A percentile compares a stretch with the other conserved stretches of the same genome.
Evolutionary conservation across 1,140 invertebrate species (phyloP).

Genomic region (Zelostemma sp.): DNA sequence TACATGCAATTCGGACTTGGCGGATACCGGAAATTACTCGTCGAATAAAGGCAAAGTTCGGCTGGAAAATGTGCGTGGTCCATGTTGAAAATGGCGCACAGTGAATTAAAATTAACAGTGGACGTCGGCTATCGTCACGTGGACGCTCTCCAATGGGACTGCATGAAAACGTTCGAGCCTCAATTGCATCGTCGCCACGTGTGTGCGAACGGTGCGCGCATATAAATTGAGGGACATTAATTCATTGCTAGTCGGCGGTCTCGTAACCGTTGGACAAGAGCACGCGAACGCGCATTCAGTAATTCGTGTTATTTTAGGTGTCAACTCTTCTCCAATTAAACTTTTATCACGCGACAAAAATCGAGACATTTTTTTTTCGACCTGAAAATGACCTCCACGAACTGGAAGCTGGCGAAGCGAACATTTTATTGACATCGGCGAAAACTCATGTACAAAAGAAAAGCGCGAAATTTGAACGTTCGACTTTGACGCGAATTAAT

Average conservation of each 20-base stretch:
- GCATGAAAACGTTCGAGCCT: background rate
- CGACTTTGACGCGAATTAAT: too few species aligned
- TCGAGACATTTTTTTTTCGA: too few species aligned
- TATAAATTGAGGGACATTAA: slow-evolving; percentile 7
- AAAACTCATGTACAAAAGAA: too few species aligned
- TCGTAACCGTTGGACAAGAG: slow-evolving; percentile 2
- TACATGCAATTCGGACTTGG: background rate
- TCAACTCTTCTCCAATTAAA: background rate
- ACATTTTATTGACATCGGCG: too few species aligned
- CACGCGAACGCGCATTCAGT: background rate
- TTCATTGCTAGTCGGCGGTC: slow-evolving; percentile 7
- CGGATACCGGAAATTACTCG: slow-evolving; percentile 5
- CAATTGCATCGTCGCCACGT: slow-evolving; percentile 4
- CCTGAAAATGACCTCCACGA: too few species aligned
- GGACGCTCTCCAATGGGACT: slow-evolving; percentile 5
- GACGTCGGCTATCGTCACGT: slow-evolving; percentile 5
- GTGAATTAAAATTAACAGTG: slow-evolving; percentile 8
- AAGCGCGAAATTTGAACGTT: too few species aligned
- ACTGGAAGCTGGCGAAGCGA: too few species aligned
- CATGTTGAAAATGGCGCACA: slow-evolving; percentile 1
- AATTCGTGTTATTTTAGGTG: background rate
- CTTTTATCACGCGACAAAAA: too few species aligned
- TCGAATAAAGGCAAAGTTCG: background rate
- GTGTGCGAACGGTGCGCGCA: slow-evolving; percentile 1
- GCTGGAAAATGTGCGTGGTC: background rate